Conservation (phyloP, 2,113 vertebrate genomes). For the Miniopterus natalensis region DNA sequence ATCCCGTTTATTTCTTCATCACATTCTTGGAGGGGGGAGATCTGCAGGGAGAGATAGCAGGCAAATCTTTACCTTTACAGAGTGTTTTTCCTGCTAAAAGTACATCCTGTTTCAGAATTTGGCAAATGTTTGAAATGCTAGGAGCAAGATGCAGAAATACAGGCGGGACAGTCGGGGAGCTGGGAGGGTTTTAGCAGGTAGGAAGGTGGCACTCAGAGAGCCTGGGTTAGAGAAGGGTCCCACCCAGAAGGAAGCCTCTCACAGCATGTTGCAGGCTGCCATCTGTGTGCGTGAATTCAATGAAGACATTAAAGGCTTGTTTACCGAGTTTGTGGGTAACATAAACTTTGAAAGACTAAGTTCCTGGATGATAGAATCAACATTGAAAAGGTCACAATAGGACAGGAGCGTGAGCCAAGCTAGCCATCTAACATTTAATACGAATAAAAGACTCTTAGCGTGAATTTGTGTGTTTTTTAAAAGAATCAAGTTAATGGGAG, state of each 20-base stretch:
- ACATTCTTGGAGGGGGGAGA: background rate
- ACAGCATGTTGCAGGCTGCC: background rate
- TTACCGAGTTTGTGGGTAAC: background rate
- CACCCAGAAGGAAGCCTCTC: background rate
- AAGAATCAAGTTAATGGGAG: background rate
- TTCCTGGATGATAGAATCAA: background rate
- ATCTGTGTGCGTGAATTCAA: background rate
- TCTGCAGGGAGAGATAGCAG: background rate
- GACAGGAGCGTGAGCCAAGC: background rate
- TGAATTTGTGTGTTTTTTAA: background rate
- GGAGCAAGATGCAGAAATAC: background rate
- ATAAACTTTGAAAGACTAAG: slow-evolving; percentile 3
- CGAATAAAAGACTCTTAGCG: background rate
- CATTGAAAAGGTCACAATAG: background rate
- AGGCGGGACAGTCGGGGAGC: background rate
- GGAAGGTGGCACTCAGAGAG: background rate
- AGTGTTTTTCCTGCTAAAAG: slow-evolving; percentile 29
- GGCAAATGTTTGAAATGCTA: background rate
- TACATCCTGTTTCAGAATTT: background rate
- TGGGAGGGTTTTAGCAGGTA: background rate
- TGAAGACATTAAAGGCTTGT: background rate
- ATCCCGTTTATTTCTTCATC: background rate
- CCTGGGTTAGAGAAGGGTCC: background rate
- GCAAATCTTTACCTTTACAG: background rate
- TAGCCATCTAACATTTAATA: background rate